A percentile compares a stretch with the other conserved stretches of the same genome.
Conservation (phyloP, 2,797 vertebrate genomes). For the Notamacropus eugenii region DNA sequence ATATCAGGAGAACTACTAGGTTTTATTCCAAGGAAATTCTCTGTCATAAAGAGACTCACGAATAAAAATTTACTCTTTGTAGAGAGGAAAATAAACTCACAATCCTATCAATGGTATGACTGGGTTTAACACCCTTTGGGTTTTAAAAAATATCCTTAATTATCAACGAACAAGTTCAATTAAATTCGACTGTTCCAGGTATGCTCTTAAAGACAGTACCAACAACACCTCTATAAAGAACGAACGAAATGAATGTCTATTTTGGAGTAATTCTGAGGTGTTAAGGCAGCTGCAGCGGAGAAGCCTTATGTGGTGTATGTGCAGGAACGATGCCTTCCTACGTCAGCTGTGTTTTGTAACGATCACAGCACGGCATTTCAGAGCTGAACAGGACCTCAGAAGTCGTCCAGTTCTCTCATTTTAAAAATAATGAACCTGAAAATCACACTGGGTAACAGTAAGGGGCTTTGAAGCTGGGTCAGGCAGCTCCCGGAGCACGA, state of each 20-base stretch:
- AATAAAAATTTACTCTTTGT: neutral
- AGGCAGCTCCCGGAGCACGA: neutral
- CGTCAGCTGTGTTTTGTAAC: neutral
- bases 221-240: neutral
- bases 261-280: neutral
- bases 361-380: neutral
- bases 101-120: neutral
- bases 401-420: neutral
- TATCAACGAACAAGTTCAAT: neutral
- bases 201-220: neutral
- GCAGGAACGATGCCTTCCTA: neutral
- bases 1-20: neutral
- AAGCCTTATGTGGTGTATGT: neutral
- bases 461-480: conserved; percentile 23
- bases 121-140: neutral
- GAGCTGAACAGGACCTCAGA: neutral
- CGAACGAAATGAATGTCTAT: neutral
- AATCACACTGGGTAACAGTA: neutral
- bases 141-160: neutral
- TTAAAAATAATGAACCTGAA: conserved; percentile 14
- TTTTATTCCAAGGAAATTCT: neutral
- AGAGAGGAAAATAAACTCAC: neutral
- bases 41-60: neutral
- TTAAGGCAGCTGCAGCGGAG: too few species aligned
- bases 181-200: neutral